Percentiles rank a stretch among this genome's conserved stretches.
These are phyloP conservation scores for Chloroclystis v-ata DNA, from an alignment of 2,888 invertebrate genomes.

Conservation along the genomic window DNA sequence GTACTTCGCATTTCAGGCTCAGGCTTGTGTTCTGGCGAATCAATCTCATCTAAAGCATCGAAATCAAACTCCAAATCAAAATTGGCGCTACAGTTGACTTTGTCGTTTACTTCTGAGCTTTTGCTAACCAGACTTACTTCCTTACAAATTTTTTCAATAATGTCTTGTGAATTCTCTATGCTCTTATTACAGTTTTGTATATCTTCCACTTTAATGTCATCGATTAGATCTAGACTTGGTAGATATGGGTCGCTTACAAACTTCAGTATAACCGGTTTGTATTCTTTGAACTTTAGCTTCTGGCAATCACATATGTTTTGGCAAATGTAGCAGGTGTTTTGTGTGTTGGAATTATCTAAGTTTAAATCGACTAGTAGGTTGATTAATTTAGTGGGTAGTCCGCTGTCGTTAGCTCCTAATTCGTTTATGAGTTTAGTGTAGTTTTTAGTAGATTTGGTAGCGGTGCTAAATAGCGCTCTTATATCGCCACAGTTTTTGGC, in stretches of 20 bases:
- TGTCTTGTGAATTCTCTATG: conserved; percentile 18
- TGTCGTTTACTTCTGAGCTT: conserved; percentile 15
- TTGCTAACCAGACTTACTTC: conserved; percentile 10
- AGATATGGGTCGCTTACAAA: conserved; percentile 42
- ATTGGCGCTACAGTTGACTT: conserved; percentile 28
- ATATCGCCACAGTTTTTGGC: conserved; percentile 74
- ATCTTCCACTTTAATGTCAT: conserved; percentile 47
- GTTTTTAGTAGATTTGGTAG: conserved; percentile 66
- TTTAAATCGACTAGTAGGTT: conserved; percentile 70
- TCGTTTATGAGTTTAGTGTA: conserved; percentile 66
- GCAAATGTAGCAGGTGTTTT: conserved; percentile 63
- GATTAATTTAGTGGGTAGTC: conserved; percentile 53
- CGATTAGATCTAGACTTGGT: conserved; percentile 55
- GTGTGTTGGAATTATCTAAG: conserved; percentile 48
- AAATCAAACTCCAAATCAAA: conserved; percentile 46
- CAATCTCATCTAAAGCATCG: conserved; percentile 28
- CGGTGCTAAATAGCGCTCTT: conserved; percentile 72
- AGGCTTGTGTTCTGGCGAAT: conserved; percentile 22
- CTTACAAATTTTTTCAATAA: conserved; percentile 13
- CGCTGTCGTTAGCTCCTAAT: conserved; percentile 54
- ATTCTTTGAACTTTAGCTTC: conserved; percentile 38
- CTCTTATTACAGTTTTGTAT: conserved; percentile 42
- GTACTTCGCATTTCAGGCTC: conserved; percentile 11
- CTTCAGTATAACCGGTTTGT: conserved; percentile 31
- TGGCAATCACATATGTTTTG: conserved; percentile 61